Evolutionary conservation across 2,888 invertebrate species (phyloP), one percentile per base, ranked within the genome.

Genomic region (Mactromeris polynyma): DNA sequence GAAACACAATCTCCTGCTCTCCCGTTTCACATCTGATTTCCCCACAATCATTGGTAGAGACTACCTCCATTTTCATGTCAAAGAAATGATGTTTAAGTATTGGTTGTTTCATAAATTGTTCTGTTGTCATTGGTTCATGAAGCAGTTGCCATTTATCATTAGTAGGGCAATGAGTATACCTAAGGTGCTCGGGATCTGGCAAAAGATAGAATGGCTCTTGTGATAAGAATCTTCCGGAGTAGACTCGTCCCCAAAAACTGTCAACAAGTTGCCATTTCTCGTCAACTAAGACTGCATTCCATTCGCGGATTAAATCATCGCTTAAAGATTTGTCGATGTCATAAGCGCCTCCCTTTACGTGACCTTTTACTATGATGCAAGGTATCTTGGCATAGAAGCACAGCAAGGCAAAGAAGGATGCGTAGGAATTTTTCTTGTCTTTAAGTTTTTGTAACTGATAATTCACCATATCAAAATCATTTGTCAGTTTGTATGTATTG

Each of bases 81-180:
- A 94, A 95, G 90, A 94, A 96, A 31, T 95, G 85, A 40, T 95
- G 95, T 79, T 95, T 94, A 42, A 95, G 81, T 85, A 94, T 95
- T 21, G 94, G 95, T 78, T 93, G 93, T 38, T 90, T 86, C 83
- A 94, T 93, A 82, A 95, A 96, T 54, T 92, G 86, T 19, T 93
- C 89, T 17, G 91, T 26, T 7, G 93, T 89, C 7, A 94, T 89
- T 1, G 95, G 94, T 11, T 89, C 77, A 19, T 90, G 85, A 38
- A 95, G 83, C 19, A 96, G 90, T 87, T 96, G 96, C 96, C 96
- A 96, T 40, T 92, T 89, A 21, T 83, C 51, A 21, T 90, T 89
- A 40, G 93, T 92, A 2, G 96, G 95, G 46, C 94, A 92, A 85
- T 96, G 96, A 0, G 95, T 94, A 54, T 92, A 92, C 17, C 93